These are phyloP conservation scores for Phoeniculus purpureus DNA, from an alignment of 2,797 vertebrate species.

Conservation along the genomic window DNA sequence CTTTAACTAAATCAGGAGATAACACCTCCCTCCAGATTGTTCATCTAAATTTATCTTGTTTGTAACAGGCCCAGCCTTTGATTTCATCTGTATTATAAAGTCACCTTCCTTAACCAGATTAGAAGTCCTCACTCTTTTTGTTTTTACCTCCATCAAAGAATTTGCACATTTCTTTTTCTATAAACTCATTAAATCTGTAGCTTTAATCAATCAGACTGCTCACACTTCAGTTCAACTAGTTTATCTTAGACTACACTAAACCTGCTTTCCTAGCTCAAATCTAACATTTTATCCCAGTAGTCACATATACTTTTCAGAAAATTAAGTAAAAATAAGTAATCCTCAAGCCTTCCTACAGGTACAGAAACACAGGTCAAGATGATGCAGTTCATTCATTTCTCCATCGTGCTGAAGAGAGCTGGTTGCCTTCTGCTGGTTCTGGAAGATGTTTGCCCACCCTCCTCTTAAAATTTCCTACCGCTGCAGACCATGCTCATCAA, in stretches of 20 bases:
- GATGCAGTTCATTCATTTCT: background rate
- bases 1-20: background rate
- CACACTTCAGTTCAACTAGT: background rate
- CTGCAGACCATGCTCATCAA: background rate
- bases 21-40: background rate
- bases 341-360: background rate
- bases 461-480: background rate
- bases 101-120: background rate
- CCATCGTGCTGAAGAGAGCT: background rate
- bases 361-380: background rate
- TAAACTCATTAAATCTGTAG: too few relatives aligned
- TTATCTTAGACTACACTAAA: background rate
- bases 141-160: background rate
- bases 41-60: background rate
- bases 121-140: background rate
- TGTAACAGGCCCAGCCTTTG: background rate
- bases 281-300: background rate
- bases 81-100: background rate
- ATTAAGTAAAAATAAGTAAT: background rate
- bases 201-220: conserved; percentile 4
- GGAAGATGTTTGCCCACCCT: background rate
- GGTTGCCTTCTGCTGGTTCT: background rate
- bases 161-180: background rate
- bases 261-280: background rate
- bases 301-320: background rate